phyloP scores from a whole-genome alignment of 35 echinoderm and acorn worm genomes.

The Apostichopus californicus region DNA sequence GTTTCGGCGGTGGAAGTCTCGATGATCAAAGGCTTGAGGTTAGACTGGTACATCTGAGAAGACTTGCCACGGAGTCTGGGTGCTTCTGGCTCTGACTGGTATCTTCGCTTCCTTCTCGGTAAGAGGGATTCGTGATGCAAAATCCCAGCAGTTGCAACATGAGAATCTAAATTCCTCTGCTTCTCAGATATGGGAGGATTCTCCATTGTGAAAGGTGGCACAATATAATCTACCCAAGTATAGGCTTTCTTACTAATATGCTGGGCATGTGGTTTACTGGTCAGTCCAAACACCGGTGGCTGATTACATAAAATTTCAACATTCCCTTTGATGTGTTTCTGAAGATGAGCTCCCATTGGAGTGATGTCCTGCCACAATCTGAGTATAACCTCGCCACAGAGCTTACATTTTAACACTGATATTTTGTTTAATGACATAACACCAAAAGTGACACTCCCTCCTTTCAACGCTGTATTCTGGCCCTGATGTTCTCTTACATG shows the following conservation, averaged over 20 bases:
- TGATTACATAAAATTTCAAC: slow-evolving; percentile 36
- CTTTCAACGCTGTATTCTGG: slow-evolving; percentile 20
- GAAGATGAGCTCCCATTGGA: slow-evolving; percentile 33
- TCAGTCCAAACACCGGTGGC: slow-evolving; percentile 13
- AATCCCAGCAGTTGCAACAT: slow-evolving; percentile 54
- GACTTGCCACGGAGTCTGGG: slow-evolving; percentile 43
- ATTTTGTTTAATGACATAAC: slow-evolving; percentile 45
- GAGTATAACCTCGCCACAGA: slow-evolving; percentile 45
- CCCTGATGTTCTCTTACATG: slow-evolving; percentile 50
- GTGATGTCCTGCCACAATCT: slow-evolving; percentile 45
- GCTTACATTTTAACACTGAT: slow-evolving; percentile 22
- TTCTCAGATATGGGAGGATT: slow-evolving; percentile 74
- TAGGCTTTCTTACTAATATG: slow-evolving; percentile 68
- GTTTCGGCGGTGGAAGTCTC: slow-evolving; percentile 27
- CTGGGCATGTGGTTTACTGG: slow-evolving; percentile 55
- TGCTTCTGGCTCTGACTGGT: slow-evolving; percentile 1
- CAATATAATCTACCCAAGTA: slow-evolving; percentile 91
- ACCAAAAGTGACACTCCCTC: slow-evolving; percentile 53
- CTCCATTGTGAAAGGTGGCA: slow-evolving; percentile 78
- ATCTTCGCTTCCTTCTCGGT: slow-evolving; percentile 47
- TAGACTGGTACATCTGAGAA: slow-evolving; percentile 19
- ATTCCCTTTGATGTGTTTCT: slow-evolving; percentile 31
- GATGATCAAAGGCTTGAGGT: slow-evolving; percentile 45
- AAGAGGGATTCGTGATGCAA: slow-evolving; percentile 69
- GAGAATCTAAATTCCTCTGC: slow-evolving; percentile 59